phyloP scores from a whole-genome alignment of 2,888 invertebrate genomes.

The Lithophane leautieri region DNA sequence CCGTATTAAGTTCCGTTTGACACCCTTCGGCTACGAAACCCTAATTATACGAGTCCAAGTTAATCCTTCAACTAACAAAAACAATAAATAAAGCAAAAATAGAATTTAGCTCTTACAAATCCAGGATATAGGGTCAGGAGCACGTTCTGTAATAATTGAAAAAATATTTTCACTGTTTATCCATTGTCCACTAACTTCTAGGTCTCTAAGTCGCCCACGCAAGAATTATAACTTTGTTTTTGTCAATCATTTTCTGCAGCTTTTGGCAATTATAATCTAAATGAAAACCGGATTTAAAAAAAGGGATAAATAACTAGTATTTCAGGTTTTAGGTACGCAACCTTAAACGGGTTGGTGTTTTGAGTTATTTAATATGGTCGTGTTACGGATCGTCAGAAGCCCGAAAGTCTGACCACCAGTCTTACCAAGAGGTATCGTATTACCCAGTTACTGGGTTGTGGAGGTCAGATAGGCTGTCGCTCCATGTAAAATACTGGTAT shows the following conservation, averaged over 20 bases:
- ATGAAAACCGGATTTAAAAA: neutral
- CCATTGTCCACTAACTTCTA: neutral
- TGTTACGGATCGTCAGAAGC: no score
- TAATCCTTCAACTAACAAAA: slow-evolving; percentile 1
- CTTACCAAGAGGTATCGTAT: no score
- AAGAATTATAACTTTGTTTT: neutral
- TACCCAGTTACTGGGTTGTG: no score
- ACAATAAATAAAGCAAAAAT: slow-evolving; percentile 7
- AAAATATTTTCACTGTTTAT: slow-evolving; percentile 22
- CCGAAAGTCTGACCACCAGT: no score
- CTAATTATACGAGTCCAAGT: neutral
- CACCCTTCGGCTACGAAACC: no score
- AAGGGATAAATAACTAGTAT: neutral
- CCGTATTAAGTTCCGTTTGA: no score
- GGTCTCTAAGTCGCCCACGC: neutral
- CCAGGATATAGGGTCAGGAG: neutral
- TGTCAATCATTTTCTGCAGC: neutral
- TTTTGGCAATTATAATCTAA: neutral
- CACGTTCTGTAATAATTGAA: slow-evolving; percentile 40
- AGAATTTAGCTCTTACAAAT: slow-evolving; percentile 22
- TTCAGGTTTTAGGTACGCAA: neutral
- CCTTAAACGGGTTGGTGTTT: neutral
- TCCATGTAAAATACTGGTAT: no score
- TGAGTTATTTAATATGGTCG: no score
- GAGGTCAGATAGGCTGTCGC: no score